Percentiles rank a stretch among this genome's conserved stretches.
Evolutionary conservation across 2,797 vertebrate genomes (phyloP).

Genomic region (Acomys russatus): DNA sequence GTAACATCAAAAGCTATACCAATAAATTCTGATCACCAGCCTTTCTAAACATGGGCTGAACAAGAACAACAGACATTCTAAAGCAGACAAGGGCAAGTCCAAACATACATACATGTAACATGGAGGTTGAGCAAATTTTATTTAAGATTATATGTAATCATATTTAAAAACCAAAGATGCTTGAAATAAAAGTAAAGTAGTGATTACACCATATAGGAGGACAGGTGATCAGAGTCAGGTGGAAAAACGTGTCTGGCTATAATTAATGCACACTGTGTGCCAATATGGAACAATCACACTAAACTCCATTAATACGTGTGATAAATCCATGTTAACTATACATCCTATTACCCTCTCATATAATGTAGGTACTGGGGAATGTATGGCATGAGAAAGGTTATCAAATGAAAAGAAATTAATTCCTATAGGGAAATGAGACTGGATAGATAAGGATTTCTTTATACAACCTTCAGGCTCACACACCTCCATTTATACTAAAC

Average conservation of each 20-base stretch:
- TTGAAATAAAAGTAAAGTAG: neutral
- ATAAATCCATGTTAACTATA: neutral
- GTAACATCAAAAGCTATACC: neutral
- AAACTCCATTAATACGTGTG: no score
- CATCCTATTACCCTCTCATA: neutral
- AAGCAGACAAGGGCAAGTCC: neutral
- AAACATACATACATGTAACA: neutral
- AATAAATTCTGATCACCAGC: neutral
- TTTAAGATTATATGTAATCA: neutral
- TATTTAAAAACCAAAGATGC: neutral
- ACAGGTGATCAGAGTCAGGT: rapidly evolving
- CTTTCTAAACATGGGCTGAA: neutral
- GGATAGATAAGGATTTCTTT: neutral
- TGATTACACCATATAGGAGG: neutral
- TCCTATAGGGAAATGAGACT: neutral
- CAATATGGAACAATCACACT: neutral
- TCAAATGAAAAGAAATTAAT: neutral
- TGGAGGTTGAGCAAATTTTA: neutral
- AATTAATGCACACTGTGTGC: neutral
- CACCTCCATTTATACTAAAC: neutral
- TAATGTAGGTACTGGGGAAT: no score
- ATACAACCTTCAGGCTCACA: neutral
- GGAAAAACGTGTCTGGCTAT: no score
- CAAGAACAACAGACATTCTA: neutral
- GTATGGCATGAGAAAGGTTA: neutral